phyloP scores from a whole-genome alignment of 1,140 invertebrate genomes.

The Euwallacea similis region DNA sequence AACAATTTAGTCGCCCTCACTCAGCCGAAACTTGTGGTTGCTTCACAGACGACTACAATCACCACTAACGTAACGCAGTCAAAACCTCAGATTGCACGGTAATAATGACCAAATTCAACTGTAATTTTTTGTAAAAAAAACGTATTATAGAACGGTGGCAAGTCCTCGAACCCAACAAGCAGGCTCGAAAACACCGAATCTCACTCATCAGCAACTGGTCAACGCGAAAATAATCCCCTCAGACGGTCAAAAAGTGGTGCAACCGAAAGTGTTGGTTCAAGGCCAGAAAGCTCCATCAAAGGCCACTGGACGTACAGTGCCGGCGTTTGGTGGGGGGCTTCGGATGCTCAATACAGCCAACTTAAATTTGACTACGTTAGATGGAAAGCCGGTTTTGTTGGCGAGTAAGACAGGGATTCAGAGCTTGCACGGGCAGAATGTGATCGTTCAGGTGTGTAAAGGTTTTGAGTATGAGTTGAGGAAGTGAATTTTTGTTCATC shows the following conservation, averaged over 20 bases:
- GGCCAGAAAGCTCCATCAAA: conserved; percentile 38
- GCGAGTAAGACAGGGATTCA: conserved; percentile 59
- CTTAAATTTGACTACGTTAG: conserved; percentile 60
- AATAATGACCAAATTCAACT: conserved; percentile 8
- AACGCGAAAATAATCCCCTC: conserved; percentile 53
- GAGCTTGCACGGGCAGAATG: conserved; percentile 52
- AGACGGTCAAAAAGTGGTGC: conserved; percentile 49
- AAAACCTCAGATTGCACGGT: conserved; percentile 32
- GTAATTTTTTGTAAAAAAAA: conserved; percentile 1
- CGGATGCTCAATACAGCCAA: conserved; percentile 60
- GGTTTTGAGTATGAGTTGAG: too few relatives aligned
- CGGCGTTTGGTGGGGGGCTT: conserved; percentile 43
- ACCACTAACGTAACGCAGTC: conserved; percentile 42
- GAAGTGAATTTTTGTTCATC: too few relatives aligned
- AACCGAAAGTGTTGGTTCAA: conserved; percentile 48
- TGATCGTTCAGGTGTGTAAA: conserved; percentile 46
- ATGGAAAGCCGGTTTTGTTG: conserved; percentile 67
- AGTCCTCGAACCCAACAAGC: conserved; percentile 44
- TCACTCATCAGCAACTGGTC: conserved; percentile 48
- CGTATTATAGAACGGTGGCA: conserved; percentile 22
- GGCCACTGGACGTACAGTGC: background rate
- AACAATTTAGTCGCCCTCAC: conserved; percentile 53
- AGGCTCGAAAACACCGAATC: conserved; percentile 34
- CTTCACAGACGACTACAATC: conserved; percentile 39
- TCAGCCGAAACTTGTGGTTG: conserved; percentile 50